phyloP scores from a whole-genome alignment of 2,888 invertebrate genomes.

The Erynnis tages region DNA sequence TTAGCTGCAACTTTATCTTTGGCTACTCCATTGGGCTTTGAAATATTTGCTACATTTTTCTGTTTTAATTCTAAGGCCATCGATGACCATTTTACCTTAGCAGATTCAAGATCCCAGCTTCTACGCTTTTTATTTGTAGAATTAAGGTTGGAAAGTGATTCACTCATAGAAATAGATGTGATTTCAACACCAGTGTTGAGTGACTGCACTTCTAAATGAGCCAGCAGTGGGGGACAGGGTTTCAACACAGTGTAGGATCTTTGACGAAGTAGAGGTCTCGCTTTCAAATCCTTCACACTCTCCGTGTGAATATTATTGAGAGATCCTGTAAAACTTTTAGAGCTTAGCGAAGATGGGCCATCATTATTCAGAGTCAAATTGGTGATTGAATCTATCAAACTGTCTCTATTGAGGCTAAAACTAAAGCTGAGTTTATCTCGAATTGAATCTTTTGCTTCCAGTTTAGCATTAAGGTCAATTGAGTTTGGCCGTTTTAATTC shows the following conservation, averaged over 20 bases:
- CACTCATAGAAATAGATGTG: conserved; percentile 76
- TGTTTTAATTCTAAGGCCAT: conserved; percentile 69
- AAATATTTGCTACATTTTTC: conserved; percentile 34
- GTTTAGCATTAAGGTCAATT: conserved; percentile 12
- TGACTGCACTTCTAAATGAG: conserved; percentile 81
- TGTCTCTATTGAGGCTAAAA: conserved; percentile 42
- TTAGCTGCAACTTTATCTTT: conserved; percentile 26
- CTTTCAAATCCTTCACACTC: conserved; percentile 47
- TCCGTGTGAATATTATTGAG: conserved; percentile 66
- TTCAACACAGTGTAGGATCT: conserved; percentile 89
- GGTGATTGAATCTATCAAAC: conserved; percentile 40
- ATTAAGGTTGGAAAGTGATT: conserved; percentile 62
- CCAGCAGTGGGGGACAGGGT: conserved; percentile 88
- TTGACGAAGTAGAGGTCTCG: conserved; percentile 81
- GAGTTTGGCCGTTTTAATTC: conserved; percentile 15
- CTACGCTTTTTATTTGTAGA: conserved; percentile 61
- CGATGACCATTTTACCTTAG: conserved; percentile 76
- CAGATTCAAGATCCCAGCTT: conserved; percentile 72
- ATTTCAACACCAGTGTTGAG: conserved; percentile 70
- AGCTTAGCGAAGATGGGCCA: conserved; percentile 55
- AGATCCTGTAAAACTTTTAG: conserved; percentile 74
- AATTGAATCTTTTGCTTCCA: conserved; percentile 2
- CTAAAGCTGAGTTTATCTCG: conserved; percentile 40
- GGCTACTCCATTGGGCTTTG: conserved; percentile 19
- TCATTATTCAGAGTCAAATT: conserved; percentile 45